Evolutionary conservation across 2,888 invertebrate species (phyloP).

Genomic region (Drosophila hamatofila): DNA sequence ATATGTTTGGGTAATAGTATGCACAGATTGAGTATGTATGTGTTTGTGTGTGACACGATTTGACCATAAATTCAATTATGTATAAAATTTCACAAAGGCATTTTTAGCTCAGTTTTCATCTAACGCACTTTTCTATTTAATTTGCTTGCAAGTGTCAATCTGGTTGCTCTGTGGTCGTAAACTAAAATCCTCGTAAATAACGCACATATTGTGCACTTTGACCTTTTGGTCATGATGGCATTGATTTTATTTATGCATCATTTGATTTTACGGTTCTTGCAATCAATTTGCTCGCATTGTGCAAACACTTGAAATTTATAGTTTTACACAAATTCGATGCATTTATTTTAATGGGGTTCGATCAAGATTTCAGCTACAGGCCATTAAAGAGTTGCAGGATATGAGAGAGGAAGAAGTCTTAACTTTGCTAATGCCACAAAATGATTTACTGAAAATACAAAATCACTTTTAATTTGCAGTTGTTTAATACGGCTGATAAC

Average conservation of each 20-base stretch:
- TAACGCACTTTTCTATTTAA: conserved; percentile 78
- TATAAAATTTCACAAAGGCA: conserved; percentile 81
- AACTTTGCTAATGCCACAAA: neutral
- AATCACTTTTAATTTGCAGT: neutral
- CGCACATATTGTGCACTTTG: conserved; percentile 55
- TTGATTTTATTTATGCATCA: conserved; percentile 75
- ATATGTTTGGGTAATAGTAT: conserved; percentile 67
- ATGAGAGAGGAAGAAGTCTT: no score
- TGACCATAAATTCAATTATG: conserved; percentile 81
- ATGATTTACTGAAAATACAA: neutral
- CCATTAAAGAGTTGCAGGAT: neutral
- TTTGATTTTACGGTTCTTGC: conserved; percentile 75
- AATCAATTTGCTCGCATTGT: conserved; percentile 74
- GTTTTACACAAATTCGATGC: conserved; percentile 26
- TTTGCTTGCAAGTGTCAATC: conserved; percentile 71
- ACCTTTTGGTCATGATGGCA: conserved; percentile 65
- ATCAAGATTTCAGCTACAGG: neutral
- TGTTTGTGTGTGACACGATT: conserved; percentile 27
- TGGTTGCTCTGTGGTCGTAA: conserved; percentile 57
- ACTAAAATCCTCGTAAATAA: conserved; percentile 34
- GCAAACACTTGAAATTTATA: conserved; percentile 27
- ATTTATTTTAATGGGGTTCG: conserved; percentile 44
- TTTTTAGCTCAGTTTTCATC: conserved; percentile 65
- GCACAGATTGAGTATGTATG: conserved; percentile 51
- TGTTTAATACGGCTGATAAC: conserved; percentile 21